These are phyloP conservation scores for Schizopygopsis malacanthus DNA, from an alignment of 2,797 vertebrate genomes.

Conservation along the genomic window DNA sequence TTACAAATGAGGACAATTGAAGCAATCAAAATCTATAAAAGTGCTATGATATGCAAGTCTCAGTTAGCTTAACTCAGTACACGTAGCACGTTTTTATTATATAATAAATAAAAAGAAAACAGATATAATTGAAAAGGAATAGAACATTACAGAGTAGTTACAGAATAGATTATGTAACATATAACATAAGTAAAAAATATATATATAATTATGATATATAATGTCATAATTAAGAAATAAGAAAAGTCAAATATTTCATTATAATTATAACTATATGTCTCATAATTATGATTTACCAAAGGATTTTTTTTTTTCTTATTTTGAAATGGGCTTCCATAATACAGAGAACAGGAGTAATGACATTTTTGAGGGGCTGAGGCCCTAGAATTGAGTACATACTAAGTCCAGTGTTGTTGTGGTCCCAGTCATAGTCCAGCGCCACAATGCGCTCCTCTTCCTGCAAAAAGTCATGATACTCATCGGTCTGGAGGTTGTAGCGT, in stretches of 20 bases:
- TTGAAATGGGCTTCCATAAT: neutral
- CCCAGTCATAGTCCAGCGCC: conserved; percentile 95
- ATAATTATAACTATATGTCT: neutral
- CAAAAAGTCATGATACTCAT: conserved; percentile 93
- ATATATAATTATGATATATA: neutral
- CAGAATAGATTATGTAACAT: neutral
- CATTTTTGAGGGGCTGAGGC: neutral
- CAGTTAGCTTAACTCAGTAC: no score
- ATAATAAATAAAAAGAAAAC: no score
- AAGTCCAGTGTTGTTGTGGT: conserved; percentile 88
- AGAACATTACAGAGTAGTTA: no score
- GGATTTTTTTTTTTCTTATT: neutral
- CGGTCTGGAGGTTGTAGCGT: conserved; percentile 90
- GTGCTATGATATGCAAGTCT: no score
- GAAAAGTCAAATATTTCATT: neutral
- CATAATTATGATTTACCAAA: neutral
- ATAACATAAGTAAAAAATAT: neutral
- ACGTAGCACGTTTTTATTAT: no score
- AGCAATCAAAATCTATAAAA: no score
- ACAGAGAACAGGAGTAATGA: neutral
- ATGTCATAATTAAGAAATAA: neutral
- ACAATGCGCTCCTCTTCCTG: conserved; percentile 92
- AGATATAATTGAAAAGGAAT: no score
- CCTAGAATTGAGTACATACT: conserved; percentile 79
- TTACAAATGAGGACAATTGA: no score